Percentiles rank a stretch among this genome's conserved stretches.
Conservation (phyloP, 2,888 invertebrate species). For the Megalurothrips usitatus region DNA sequence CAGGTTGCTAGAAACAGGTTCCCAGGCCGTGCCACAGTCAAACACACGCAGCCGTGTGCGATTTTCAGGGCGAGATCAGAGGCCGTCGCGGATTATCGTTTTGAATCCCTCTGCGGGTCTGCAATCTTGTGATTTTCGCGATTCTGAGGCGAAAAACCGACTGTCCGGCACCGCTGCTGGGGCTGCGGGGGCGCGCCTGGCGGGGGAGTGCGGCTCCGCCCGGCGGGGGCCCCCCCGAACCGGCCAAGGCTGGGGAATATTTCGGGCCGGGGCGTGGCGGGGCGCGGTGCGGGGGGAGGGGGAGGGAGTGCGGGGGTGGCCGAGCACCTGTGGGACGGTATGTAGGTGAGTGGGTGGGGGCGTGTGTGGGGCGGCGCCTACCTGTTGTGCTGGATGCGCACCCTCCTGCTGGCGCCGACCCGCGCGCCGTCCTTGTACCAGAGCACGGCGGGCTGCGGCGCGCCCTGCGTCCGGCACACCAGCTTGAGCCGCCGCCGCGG, state of each 20-base stretch:
- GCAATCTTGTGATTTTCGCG: no score
- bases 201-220: not conserved
- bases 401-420: constrained; percentile 55
- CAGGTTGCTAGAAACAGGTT: no score
- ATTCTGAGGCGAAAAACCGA: no score
- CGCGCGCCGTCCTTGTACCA: constrained; percentile 75
- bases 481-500: constrained; percentile 51
- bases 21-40: no score
- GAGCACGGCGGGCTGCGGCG: constrained; percentile 74
- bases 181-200: not conserved
- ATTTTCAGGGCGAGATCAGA: no score
- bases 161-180: not conserved
- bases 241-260: constrained; percentile 24
- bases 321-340: constrained; percentile 3
- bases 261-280: not conserved
- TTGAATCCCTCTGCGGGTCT: no score
- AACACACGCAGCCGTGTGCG: no score
- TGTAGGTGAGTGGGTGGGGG: not conserved
- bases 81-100: no score
- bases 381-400: constrained; percentile 61
- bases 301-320: not conserved
- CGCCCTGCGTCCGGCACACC: constrained; percentile 68
- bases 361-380: constrained; percentile 45
- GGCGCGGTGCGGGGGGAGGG: not conserved
- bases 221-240: not conserved